Evolutionary conservation across 2,113 vertebrate species (phyloP).

Genomic region (Abramis brama): DNA sequence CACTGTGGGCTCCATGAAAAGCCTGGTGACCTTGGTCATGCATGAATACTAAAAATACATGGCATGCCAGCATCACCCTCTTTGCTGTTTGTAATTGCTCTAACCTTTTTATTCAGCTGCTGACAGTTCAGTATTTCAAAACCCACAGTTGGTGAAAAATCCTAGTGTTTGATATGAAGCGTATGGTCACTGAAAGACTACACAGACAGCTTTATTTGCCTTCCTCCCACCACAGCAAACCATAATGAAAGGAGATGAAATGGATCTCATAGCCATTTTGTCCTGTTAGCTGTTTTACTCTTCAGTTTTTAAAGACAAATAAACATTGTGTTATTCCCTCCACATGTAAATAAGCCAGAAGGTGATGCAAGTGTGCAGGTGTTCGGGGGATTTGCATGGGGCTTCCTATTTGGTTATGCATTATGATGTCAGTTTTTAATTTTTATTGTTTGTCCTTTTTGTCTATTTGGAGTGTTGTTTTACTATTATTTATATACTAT

Average conservation of each 20-base stretch:
- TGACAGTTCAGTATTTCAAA: slow-evolving; percentile 43
- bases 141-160: background rate
- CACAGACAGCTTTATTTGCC: slow-evolving; percentile 22
- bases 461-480: background rate
- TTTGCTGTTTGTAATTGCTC: slow-evolving; percentile 49
- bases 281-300: background rate
- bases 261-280: background rate
- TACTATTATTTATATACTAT: background rate
- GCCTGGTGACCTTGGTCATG: slow-evolving; percentile 64
- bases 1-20: slow-evolving; percentile 25
- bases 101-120: slow-evolving; percentile 55
- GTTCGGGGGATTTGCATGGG: background rate
- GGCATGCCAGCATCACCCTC: slow-evolving; percentile 46
- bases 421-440: background rate
- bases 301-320: slow-evolving; percentile 3
- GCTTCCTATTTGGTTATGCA: background rate
- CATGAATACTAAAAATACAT: slow-evolving; percentile 60
- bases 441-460: background rate
- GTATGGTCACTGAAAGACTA: background rate
- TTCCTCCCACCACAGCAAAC: background rate
- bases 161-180: background rate
- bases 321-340: background rate
- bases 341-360: background rate
- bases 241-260: slow-evolving; percentile 12
- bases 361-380: background rate